These are phyloP conservation scores for Parascotia fuliginaria DNA, from an alignment of 2,888 invertebrate species.

Conservation along the genomic window DNA sequence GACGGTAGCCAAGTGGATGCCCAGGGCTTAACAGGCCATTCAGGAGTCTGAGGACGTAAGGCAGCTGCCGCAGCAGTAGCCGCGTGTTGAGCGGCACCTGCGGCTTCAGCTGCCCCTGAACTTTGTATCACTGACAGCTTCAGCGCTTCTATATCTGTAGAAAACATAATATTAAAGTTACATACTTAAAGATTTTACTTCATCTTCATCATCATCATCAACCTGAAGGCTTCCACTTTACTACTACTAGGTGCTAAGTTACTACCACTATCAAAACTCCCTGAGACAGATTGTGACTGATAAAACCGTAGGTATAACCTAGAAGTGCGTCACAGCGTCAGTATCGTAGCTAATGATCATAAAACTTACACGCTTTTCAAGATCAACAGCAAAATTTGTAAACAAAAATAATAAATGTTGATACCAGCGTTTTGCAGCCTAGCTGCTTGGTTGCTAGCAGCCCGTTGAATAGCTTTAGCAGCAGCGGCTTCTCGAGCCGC, in stretches of 20 bases:
- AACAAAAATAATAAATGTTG: too few relatives aligned
- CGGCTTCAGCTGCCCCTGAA: conserved; percentile 83
- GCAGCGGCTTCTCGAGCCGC: conserved; percentile 90
- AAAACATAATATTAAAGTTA: not conserved
- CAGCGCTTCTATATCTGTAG: conserved; percentile 84
- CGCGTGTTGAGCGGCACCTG: conserved; percentile 85
- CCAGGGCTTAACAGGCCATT: conserved; percentile 57
- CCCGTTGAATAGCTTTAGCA: conserved; percentile 89
- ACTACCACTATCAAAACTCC: too few relatives aligned
- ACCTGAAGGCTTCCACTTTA: too few relatives aligned
- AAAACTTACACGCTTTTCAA: too few relatives aligned
- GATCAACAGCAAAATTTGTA: too few relatives aligned
- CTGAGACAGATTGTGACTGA: too few relatives aligned
- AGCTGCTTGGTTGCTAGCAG: conserved; percentile 89
- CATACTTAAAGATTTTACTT: too few relatives aligned
- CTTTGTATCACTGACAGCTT: conserved; percentile 87
- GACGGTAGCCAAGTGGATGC: conserved; percentile 51
- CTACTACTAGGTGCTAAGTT: too few relatives aligned
- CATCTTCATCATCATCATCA: too few relatives aligned
- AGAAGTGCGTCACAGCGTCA: too few relatives aligned
- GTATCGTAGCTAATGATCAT: too few relatives aligned
- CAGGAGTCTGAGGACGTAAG: conserved; percentile 65
- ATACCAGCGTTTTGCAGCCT: conserved; percentile 88
- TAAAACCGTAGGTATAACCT: too few relatives aligned
- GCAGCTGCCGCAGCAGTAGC: conserved; percentile 87